A percentile compares a stretch with the other conserved stretches of the same genome.
Conservation (phyloP, 1,140 invertebrate species). For the Neuroterus valhalla region DNA sequence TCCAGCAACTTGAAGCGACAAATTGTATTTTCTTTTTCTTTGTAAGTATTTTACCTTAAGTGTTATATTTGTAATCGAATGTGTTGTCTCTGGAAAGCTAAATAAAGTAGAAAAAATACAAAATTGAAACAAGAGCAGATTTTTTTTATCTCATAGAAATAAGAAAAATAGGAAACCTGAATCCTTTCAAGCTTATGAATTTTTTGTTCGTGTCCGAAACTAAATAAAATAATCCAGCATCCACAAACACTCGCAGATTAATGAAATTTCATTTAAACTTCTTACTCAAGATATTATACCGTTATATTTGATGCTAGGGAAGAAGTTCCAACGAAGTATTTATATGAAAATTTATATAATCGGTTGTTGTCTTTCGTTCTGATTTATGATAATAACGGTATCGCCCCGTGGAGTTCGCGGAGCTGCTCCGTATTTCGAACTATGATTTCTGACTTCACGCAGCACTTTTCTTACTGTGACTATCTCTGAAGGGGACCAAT, state of each 20-base stretch:
- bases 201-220: too few species aligned
- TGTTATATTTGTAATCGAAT: not conserved
- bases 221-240: too few species aligned
- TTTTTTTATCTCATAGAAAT: too few species aligned
- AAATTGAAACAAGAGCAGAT: too few species aligned
- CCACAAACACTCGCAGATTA: too few species aligned
- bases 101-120: too few species aligned
- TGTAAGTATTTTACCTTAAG: not conserved
- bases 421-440: slow-evolving; percentile 34
- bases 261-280: too few species aligned
- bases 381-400: slow-evolving; percentile 51
- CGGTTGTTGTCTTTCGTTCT: slow-evolving; percentile 31
- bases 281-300: not conserved
- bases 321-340: slow-evolving; percentile 1
- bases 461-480: slow-evolving; percentile 61
- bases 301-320: not conserved
- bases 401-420: slow-evolving; percentile 41
- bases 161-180: too few species aligned
- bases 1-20: not conserved
- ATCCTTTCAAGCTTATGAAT: too few species aligned
- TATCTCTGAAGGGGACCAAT: slow-evolving; percentile 49
- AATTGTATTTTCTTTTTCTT: not conserved
- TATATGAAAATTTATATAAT: slow-evolving; percentile 43
- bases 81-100: too few species aligned
- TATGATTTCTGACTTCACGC: slow-evolving; percentile 64